phyloP scores from a whole-genome alignment of 1,140 invertebrate genomes.

The Doryteuthis pealeii region DNA sequence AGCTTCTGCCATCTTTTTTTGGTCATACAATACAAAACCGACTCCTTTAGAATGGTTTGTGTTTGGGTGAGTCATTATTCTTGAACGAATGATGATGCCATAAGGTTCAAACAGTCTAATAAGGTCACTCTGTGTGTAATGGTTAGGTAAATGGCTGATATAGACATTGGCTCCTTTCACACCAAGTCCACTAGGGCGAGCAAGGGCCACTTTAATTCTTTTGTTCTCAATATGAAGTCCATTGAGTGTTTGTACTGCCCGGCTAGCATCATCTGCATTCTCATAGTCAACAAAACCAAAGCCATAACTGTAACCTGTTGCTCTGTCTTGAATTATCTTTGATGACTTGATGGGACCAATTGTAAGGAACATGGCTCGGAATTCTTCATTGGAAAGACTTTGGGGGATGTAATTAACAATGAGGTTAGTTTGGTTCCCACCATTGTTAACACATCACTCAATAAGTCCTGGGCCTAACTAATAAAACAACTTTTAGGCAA shows the following conservation, averaged over 20 bases:
- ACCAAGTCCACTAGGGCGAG: conserved; percentile 84
- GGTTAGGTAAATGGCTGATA: conserved; percentile 85
- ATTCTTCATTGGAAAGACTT: conserved; percentile 85
- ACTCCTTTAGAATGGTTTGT: conserved; percentile 83
- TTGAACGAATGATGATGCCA: conserved; percentile 86
- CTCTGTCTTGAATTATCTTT: conserved; percentile 77
- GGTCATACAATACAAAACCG: conserved; percentile 77
- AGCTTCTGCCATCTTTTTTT: conserved; percentile 74
- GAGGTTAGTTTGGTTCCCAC: conserved; percentile 69
- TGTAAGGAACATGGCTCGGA: conserved; percentile 83
- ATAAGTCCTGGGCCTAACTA: too few relatives aligned
- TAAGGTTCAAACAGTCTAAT: conserved; percentile 82
- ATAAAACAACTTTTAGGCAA: too few relatives aligned
- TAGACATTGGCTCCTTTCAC: conserved; percentile 95
- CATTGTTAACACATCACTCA: too few relatives aligned
- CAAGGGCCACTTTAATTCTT: conserved; percentile 86
- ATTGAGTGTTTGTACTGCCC: conserved; percentile 84
- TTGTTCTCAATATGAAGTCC: conserved; percentile 86
- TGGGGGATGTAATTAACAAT: conserved; percentile 97
- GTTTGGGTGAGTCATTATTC: conserved; percentile 83
- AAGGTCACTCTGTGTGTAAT: conserved; percentile 69
- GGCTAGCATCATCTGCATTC: conserved; percentile 78
- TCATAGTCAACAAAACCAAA: conserved; percentile 95
- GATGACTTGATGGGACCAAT: conserved; percentile 77
- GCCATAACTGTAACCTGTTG: conserved; percentile 91